phyloP scores from a whole-genome alignment of 2,113 vertebrate species.

The Syngnathus typhle region DNA sequence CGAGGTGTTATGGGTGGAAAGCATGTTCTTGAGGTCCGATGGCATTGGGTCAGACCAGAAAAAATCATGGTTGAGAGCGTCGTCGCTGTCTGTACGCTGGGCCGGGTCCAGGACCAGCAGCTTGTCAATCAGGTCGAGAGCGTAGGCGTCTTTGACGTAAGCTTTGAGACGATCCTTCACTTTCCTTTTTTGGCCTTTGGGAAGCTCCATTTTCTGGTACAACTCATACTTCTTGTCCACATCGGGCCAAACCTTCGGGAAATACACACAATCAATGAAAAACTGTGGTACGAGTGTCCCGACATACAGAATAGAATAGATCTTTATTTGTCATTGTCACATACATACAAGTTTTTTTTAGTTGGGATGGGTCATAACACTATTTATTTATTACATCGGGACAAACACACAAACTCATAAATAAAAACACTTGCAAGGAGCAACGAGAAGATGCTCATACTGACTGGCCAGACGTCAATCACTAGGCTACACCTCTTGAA shows the following conservation, averaged over 20 bases:
- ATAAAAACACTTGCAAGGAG: too few species aligned
- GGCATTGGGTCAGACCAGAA: conserved; percentile 99
- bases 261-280: not conserved
- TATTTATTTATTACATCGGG: too few species aligned
- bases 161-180: conserved; percentile 97
- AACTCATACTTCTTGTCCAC: conserved; percentile 95
- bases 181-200: conserved; percentile 95
- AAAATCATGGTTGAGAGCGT: conserved; percentile 95
- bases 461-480: too few species aligned
- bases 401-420: too few species aligned
- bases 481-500: too few species aligned
- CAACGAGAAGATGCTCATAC: too few species aligned
- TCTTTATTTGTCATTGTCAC: too few species aligned
- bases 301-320: too few species aligned
- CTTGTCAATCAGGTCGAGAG: conserved; percentile 91
- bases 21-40: conserved; percentile 97
- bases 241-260: conserved; percentile 83
- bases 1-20: conserved; percentile 95
- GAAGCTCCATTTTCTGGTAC: conserved; percentile 93
- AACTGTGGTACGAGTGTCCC: not conserved
- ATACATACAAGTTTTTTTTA: too few species aligned
- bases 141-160: conserved; percentile 93
- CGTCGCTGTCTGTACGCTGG: conserved; percentile 89
- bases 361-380: too few species aligned
- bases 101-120: conserved; percentile 92